phyloP scores from a whole-genome alignment of 2,888 invertebrate species.

The Peribatodes rhomboidaria region DNA sequence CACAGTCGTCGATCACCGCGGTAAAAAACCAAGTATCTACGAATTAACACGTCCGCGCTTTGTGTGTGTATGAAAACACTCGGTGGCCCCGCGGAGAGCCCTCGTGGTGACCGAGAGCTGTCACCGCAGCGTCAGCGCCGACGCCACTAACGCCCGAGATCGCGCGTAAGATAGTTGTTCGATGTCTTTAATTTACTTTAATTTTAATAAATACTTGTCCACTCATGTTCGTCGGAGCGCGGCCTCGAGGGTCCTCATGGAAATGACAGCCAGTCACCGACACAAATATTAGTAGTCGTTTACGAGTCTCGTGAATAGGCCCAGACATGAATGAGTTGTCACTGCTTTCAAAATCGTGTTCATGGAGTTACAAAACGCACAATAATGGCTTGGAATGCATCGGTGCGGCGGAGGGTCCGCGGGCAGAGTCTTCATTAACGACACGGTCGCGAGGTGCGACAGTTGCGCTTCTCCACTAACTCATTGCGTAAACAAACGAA shows the following conservation, averaged over 20 bases:
- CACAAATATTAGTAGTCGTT: slow-evolving; percentile 65
- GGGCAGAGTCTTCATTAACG: slow-evolving; percentile 45
- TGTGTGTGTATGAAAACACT: slow-evolving; percentile 85
- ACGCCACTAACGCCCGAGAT: slow-evolving; percentile 62
- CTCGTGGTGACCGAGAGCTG: slow-evolving; percentile 82
- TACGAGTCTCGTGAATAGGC: slow-evolving; percentile 56
- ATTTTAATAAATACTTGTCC: slow-evolving; percentile 67
- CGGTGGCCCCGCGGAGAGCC: slow-evolving; percentile 77
- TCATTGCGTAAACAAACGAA: slow-evolving; percentile 65
- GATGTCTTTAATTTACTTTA: slow-evolving; percentile 80
- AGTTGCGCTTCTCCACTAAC: slow-evolving; percentile 74
- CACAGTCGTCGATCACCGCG: slow-evolving; percentile 84
- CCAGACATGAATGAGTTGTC: slow-evolving; percentile 43
- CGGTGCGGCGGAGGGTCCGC: slow-evolving; percentile 35
- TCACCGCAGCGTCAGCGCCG: slow-evolving; percentile 61
- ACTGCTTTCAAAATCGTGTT: slow-evolving; percentile 22
- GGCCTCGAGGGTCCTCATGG: slow-evolving; percentile 63
- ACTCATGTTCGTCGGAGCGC: slow-evolving; percentile 54
- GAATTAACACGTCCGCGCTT: slow-evolving; percentile 85
- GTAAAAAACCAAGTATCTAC: slow-evolving; percentile 84
- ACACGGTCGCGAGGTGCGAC: slow-evolving; percentile 61
- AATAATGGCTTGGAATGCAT: slow-evolving; percentile 35
- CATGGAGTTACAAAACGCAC: slow-evolving; percentile 23
- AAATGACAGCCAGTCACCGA: slow-evolving; percentile 66
- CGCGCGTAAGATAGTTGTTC: slow-evolving; percentile 78